phyloP scores from a whole-genome alignment of 2,888 invertebrate species.

The Ethmia dodecea region DNA sequence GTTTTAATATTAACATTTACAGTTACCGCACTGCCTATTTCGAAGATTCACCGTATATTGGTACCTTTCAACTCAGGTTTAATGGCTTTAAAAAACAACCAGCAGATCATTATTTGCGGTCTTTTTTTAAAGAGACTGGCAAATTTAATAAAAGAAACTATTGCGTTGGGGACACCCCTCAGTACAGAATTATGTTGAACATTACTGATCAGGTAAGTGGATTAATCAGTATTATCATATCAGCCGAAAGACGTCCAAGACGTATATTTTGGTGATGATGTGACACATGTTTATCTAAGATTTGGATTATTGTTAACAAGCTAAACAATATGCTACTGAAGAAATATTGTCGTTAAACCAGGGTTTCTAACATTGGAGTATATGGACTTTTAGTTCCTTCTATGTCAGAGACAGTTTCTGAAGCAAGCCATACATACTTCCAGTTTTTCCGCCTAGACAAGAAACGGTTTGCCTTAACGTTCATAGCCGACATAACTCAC shows the following conservation, averaged over 20 bases:
- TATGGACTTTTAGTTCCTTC: too few species aligned
- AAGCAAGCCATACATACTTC: too few species aligned
- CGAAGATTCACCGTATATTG: slow-evolving; percentile 90
- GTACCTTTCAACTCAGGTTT: slow-evolving; percentile 93
- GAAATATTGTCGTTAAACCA: too few species aligned
- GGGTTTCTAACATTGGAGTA: too few species aligned
- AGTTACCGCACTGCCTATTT: slow-evolving; percentile 87
- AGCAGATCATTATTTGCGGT: slow-evolving; percentile 93
- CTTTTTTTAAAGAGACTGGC: slow-evolving; percentile 82
- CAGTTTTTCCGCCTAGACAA: slow-evolving; percentile 48
- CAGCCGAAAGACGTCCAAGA: too few species aligned
- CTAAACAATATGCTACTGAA: too few species aligned
- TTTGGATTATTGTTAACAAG: too few species aligned
- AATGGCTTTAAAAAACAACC: slow-evolving; percentile 90
- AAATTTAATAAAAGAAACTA: slow-evolving; percentile 47
- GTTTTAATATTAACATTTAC: too few species aligned
- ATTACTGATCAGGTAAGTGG: slow-evolving; percentile 80
- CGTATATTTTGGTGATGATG: too few species aligned
- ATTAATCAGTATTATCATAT: too few species aligned
- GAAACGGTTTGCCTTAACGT: slow-evolving; percentile 90
- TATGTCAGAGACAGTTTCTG: too few species aligned
- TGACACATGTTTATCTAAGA: too few species aligned
- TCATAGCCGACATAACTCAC: slow-evolving; percentile 93
- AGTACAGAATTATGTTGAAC: slow-evolving; percentile 82
- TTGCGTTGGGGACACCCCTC: slow-evolving; percentile 82